A percentile compares a stretch with the other conserved stretches of the same genome.
Evolutionary conservation across 1,140 invertebrate genomes (phyloP).

Genomic region (Saccostrea cuccullata): DNA sequence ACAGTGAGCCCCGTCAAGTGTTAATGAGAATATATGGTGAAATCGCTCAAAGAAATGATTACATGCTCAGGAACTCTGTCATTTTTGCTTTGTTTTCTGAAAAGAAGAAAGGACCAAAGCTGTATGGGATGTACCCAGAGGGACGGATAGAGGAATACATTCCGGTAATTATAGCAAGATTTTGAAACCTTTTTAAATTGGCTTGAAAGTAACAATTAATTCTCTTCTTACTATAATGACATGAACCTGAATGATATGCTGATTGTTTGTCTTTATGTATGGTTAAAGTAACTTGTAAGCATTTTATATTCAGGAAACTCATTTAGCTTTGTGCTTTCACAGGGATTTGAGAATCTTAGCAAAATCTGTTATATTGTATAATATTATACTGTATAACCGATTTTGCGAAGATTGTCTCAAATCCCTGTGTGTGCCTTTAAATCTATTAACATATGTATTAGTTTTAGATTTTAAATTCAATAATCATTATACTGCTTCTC

Average conservation of each 20-base stretch:
- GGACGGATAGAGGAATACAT: conserved; percentile 98
- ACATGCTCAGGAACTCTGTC: conserved; percentile 81
- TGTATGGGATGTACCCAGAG: conserved; percentile 96
- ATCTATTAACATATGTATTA: background rate
- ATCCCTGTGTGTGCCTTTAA: no score
- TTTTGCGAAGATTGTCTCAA: no score
- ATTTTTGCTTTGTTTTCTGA: conserved; percentile 96
- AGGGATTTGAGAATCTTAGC: no score
- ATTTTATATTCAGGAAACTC: background rate
- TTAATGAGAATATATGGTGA: conserved; percentile 95
- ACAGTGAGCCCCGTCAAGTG: conserved; percentile 83
- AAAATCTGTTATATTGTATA: no score
- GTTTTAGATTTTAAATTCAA: background rate
- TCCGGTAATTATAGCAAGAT: conserved; percentile 82
- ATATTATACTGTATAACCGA: no score
- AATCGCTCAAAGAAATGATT: conserved; percentile 87
- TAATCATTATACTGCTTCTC: no score
- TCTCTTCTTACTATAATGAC: background rate
- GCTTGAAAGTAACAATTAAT: background rate
- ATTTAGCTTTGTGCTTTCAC: background rate
- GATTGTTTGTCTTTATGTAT: no score
- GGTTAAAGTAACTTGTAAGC: background rate
- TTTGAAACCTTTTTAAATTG: background rate
- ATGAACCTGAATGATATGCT: no score
- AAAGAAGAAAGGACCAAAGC: conserved; percentile 92